phyloP scores from a whole-genome alignment of 2,888 invertebrate genomes.

The Gastrophysa polygoni region DNA sequence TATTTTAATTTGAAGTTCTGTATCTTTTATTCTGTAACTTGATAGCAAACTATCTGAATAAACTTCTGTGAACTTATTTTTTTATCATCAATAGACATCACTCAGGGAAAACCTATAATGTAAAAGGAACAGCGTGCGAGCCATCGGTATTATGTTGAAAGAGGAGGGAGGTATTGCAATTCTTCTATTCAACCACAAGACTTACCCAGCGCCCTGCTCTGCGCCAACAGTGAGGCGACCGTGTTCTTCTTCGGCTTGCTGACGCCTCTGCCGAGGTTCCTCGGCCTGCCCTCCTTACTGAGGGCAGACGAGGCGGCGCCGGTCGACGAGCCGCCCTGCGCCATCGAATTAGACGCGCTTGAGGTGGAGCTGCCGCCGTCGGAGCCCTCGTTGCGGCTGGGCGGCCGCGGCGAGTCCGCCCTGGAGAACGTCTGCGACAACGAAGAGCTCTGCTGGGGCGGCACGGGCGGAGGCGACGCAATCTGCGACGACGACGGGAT shows the following conservation, averaged over 20 bases:
- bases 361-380: conserved; percentile 51
- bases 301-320: too few relatives aligned
- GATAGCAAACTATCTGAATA: too few relatives aligned
- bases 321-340: conserved; percentile 17
- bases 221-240: conserved; percentile 85
- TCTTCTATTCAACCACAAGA: too few relatives aligned
- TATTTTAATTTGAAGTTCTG: too few relatives aligned
- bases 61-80: too few relatives aligned
- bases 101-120: too few relatives aligned
- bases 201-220: conserved; percentile 77
- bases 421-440: conserved; percentile 64
- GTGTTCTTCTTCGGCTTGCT: conserved; percentile 93
- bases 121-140: too few relatives aligned
- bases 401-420: conserved; percentile 65
- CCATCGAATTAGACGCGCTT: conserved; percentile 38
- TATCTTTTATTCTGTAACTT: too few relatives aligned
- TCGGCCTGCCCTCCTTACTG: conserved; percentile 76
- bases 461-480: conserved; percentile 50
- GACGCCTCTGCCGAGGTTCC: conserved; percentile 84
- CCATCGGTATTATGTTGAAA: too few relatives aligned
- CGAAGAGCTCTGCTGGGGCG: conserved; percentile 56
- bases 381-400: conserved; percentile 58
- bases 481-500: conserved; percentile 47
- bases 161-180: too few relatives aligned
- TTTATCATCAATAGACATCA: too few relatives aligned